A percentile compares a stretch with the other conserved stretches of the same genome.
Evolutionary conservation across 2,888 invertebrate species (phyloP).

Genomic region (Cynaeus angustus): DNA sequence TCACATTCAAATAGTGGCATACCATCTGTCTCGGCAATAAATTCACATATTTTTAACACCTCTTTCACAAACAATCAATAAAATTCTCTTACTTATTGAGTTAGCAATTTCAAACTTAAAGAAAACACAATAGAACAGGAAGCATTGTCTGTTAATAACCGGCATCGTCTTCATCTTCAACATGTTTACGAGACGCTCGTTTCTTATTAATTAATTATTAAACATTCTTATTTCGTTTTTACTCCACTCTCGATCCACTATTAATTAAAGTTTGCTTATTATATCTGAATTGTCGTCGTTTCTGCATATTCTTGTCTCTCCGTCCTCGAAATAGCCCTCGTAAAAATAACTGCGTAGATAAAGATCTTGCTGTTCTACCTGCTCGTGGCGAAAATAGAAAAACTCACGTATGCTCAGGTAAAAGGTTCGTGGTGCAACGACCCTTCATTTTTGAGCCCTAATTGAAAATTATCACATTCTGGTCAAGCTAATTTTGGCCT

Average conservation of each 20-base stretch:
- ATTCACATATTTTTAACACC: background rate
- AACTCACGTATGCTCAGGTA: background rate
- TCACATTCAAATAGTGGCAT: background rate
- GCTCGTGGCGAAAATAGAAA: conserved; percentile 2
- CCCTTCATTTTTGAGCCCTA: background rate
- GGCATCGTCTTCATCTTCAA: conserved; percentile 41
- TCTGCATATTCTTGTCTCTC: conserved; percentile 2
- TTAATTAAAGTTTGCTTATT: conserved; percentile 8
- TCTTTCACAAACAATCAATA: conserved; percentile 13
- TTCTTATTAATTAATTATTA: conserved; percentile 44
- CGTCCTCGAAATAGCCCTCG: conserved; percentile 4
- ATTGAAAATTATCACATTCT: no score
- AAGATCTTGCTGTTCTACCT: conserved; percentile 5
- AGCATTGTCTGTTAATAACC: conserved; percentile 42
- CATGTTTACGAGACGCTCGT: conserved; percentile 43
- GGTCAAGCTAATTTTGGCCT: no score
- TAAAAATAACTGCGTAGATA: conserved; percentile 6
- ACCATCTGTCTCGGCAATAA: background rate
- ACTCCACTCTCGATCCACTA: conserved; percentile 21
- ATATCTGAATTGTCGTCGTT: background rate
- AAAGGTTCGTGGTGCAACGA: background rate
- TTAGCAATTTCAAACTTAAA: conserved; percentile 32
- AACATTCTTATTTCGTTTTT: conserved; percentile 39
- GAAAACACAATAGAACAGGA: conserved; percentile 35
- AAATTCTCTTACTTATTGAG: conserved; percentile 35